Conservation (phyloP, 2,113 vertebrate species). For the Tenrec ecaudatus region DNA sequence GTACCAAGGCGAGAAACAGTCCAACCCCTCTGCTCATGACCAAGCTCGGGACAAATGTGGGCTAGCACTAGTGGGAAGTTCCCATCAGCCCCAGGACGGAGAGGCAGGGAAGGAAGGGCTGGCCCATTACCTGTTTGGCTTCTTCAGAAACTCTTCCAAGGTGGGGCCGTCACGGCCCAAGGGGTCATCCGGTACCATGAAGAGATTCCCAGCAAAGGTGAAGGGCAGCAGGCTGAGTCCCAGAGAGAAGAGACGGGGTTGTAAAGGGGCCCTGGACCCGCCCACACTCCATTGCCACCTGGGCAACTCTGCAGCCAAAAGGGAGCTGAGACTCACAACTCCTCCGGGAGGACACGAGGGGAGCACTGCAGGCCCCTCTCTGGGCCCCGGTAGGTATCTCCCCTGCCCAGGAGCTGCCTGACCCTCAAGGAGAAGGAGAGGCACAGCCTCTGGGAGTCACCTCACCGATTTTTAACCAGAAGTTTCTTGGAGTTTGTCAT, state of each 20-base stretch:
- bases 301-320: not conserved
- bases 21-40: not conserved
- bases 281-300: not conserved
- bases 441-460: not conserved
- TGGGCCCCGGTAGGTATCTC: not conserved
- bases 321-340: not conserved
- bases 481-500: slow-evolving; percentile 88
- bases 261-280: not conserved
- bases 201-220: slow-evolving; percentile 93
- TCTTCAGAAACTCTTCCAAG: slow-evolving; percentile 90
- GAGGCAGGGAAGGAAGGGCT: not conserved
- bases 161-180: slow-evolving; percentile 92
- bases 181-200: slow-evolving; percentile 96
- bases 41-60: not conserved
- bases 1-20: not conserved
- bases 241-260: not conserved
- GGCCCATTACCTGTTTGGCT: slow-evolving; percentile 78
- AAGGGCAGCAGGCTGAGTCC: slow-evolving; percentile 91
- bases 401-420: not conserved
- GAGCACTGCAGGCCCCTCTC: not conserved
- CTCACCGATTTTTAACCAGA: slow-evolving; percentile 91
- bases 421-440: not conserved
- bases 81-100: not conserved
- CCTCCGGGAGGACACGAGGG: not conserved
- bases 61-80: not conserved